Base-by-base conservation (phyloP, 2,797 vertebrate species). In the Anas georgica region DNA sequence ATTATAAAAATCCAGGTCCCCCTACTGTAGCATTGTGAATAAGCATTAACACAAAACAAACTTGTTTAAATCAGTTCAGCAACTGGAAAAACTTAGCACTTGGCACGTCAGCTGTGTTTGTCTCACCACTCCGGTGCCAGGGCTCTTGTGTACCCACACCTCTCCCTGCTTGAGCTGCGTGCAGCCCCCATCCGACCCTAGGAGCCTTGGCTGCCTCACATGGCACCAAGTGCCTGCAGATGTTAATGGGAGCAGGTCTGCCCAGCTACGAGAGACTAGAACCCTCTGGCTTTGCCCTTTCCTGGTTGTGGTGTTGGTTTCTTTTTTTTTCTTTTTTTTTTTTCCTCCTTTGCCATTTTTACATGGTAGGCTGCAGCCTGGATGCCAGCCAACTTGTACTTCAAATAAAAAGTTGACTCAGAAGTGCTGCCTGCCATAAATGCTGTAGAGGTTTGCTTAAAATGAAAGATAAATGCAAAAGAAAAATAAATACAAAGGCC, bases 351-450 rank as follows among this genome's bases (percentile, higher is more conserved):
- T 56, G 39, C 60, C 10, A 63, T 88, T 84, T 91, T 56, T 48
- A 25, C 56, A 12, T 52, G 66, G 41, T 52, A 73, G 28, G 50
- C 62, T 86, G 54, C 50, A 88, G n/a, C n/a, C 50, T 94, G 81
- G 68, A 60, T 67, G 37, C 52, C 68, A 68, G 86, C 77, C 90
- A 82, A 43, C 4, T 67, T 52, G 18, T 66, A 67, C 22, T 86
- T 93, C 56, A 86, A 77, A 68, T 74, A 74, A 90, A 73, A 95
- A 63, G 55, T 67, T 82, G 39, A 75, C 78, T 93, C 90, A n/a
- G 52, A 86, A 89, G 60, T 74, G 20, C 64, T 91, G 72, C 48
- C 64, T 94, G 74, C 35, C 37, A 37, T 67, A 64, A 91, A 52
- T 52, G 46, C 64, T 64, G 3, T 33, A 60, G 20, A 59, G 5